phyloP scores from a whole-genome alignment of 2,888 invertebrate genomes.

The Myathropa florea region DNA sequence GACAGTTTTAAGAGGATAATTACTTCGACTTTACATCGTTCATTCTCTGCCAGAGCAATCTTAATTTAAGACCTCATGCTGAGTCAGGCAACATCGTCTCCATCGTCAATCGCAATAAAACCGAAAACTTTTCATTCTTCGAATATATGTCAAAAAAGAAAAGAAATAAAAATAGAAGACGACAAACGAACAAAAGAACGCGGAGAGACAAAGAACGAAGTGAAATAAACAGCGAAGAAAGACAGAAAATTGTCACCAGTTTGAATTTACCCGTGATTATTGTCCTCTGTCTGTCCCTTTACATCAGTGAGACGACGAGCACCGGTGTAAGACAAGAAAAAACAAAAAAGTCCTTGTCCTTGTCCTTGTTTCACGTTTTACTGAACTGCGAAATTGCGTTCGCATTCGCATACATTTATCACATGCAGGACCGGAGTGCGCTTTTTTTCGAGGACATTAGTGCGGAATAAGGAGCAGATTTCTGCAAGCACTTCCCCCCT shows the following conservation, averaged over 20 bases:
- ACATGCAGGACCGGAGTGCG: neutral
- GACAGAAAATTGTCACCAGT: slow-evolving; percentile 53
- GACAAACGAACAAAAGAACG: slow-evolving; percentile 38
- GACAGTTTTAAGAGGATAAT: slow-evolving; percentile 30
- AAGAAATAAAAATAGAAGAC: neutral
- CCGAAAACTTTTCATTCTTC: slow-evolving; percentile 26
- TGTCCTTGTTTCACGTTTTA: neutral
- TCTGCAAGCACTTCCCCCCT: neutral
- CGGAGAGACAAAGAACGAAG: slow-evolving; percentile 26
- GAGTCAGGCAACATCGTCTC: neutral
- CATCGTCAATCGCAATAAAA: slow-evolving; percentile 28
- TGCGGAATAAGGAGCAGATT: slow-evolving; percentile 5
- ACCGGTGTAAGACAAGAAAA: slow-evolving; percentile 25
- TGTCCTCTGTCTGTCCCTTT: slow-evolving; percentile 42
- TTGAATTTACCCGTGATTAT: slow-evolving; percentile 47
- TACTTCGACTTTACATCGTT: slow-evolving; percentile 49
- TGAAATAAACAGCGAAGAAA: slow-evolving; percentile 25
- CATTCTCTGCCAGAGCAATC: slow-evolving; percentile 14
- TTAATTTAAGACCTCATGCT: neutral
- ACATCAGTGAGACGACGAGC: slow-evolving; percentile 31
- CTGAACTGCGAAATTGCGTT: neutral
- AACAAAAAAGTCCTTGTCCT: slow-evolving; percentile 1
- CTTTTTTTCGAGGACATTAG: slow-evolving; percentile 12
- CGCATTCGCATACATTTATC: neutral
- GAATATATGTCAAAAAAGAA: slow-evolving; percentile 38